phyloP scores from a whole-genome alignment of 2,888 invertebrate genomes.

The Microplitis manilae region DNA sequence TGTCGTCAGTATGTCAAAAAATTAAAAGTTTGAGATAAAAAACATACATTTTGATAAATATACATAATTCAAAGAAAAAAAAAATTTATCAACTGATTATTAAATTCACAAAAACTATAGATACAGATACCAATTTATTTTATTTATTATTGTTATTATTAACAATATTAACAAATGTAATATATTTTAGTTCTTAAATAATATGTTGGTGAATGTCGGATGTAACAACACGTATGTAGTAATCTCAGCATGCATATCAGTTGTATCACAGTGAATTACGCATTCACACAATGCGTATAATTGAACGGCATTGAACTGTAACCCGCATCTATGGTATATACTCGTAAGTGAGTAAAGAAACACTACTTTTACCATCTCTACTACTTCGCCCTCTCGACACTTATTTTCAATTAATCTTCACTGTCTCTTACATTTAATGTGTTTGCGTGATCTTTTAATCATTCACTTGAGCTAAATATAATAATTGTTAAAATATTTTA shows the following conservation, averaged over 20 bases:
- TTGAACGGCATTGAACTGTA: conserved; percentile 54
- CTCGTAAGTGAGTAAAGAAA: conserved; percentile 19
- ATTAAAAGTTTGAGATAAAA: not conserved
- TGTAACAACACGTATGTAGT: conserved; percentile 2
- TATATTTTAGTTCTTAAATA: conserved; percentile 7
- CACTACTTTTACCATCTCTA: conserved; percentile 45
- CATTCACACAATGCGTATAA: conserved; percentile 47
- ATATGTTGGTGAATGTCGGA: not conserved
- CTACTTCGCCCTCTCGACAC: conserved; percentile 27
- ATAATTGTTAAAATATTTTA: not conserved
- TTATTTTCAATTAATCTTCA: conserved; percentile 18
- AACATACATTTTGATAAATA: not conserved
- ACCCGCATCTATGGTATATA: conserved; percentile 43
- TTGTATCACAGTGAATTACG: conserved; percentile 47
- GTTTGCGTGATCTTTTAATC: not conserved
- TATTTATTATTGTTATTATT: not conserved
- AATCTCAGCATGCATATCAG: conserved; percentile 8
- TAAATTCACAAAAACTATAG: not conserved
- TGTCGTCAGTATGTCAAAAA: not conserved
- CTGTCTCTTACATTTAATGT: not conserved
- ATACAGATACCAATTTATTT: not conserved
- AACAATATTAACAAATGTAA: not conserved
- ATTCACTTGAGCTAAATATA: not conserved
- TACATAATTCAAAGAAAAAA: not conserved
- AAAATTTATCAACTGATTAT: not conserved